Evolutionary conservation across 2,113 vertebrate genomes (phyloP).

Genomic region (human (Homo sapiens)): DNA sequence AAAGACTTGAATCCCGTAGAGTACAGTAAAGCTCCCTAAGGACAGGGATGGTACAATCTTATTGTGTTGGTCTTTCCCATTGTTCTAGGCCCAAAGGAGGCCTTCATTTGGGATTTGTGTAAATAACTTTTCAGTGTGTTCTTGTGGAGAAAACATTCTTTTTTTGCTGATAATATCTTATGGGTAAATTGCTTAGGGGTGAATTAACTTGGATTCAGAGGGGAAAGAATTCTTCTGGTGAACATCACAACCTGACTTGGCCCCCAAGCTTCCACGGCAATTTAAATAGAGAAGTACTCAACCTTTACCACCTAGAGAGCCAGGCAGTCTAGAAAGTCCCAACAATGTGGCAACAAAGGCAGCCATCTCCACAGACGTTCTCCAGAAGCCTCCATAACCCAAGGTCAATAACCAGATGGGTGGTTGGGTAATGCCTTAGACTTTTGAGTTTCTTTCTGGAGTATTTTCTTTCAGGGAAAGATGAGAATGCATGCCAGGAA

Average conservation of each 20-base stretch:
- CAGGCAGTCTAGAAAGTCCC: not conserved
- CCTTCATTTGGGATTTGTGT: not conserved
- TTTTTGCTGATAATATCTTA: not conserved
- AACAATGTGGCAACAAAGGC: not conserved
- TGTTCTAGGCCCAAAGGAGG: not conserved
- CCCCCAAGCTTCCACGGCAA: not conserved
- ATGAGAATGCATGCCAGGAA: conserved; percentile 35
- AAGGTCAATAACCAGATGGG: conserved; percentile 46
- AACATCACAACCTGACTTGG: not conserved
- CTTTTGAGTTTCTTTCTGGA: conserved; percentile 33
- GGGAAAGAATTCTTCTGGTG: not conserved
- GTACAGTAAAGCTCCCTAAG: not conserved
- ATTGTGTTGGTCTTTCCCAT: not conserved
- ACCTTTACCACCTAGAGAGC: not conserved
- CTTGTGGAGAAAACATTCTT: not conserved
- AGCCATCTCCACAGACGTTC: conserved; percentile 1
- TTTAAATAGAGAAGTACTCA: not conserved
- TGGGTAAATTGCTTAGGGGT: not conserved
- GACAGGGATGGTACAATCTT: not conserved
- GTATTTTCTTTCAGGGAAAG: conserved; percentile 3
- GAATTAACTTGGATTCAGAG: not conserved
- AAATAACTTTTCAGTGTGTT: not conserved
- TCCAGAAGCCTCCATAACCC: conserved; percentile 37
- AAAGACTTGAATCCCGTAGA: not conserved
- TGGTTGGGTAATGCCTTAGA: conserved; percentile 6